phyloP scores from a whole-genome alignment of 2,113 vertebrate species.

The Cynocephalus volans region DNA sequence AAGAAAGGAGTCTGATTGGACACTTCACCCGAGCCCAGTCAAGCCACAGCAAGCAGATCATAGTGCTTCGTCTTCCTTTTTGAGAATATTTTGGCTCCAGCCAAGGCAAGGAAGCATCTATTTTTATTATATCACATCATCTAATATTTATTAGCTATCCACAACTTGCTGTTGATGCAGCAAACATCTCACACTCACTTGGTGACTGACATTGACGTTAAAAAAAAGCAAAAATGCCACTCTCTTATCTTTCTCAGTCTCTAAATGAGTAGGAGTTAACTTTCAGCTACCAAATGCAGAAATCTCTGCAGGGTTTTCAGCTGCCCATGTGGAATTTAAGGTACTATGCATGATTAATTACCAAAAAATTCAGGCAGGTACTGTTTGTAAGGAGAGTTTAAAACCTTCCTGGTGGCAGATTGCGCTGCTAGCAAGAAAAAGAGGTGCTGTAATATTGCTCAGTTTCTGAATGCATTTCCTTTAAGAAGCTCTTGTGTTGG shows the following conservation, averaged over 20 bases:
- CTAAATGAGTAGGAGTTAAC: not conserved
- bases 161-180: not conserved
- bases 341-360: conserved; percentile 24
- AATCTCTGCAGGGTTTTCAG: not conserved
- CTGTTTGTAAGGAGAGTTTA: not conserved
- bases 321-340: not conserved
- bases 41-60: not conserved
- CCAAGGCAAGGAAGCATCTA: not conserved
- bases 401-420: not conserved
- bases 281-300: not conserved
- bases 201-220: not conserved
- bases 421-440: not conserved
- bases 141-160: not conserved
- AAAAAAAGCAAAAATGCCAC: not conserved
- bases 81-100: not conserved
- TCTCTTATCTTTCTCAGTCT: conserved; percentile 8
- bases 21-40: not conserved
- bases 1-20: not conserved
- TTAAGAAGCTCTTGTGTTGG: not conserved
- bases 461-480: not conserved
- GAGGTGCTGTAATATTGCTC: not conserved
- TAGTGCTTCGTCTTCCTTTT: not conserved
- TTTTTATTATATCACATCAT: not conserved
- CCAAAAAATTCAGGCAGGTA: not conserved
- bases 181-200: not conserved